A percentile compares a stretch with the other conserved stretches of the same genome.
Conservation (phyloP, 2,888 invertebrate genomes). For the Kuschelorhynchus macadamiae region DNA sequence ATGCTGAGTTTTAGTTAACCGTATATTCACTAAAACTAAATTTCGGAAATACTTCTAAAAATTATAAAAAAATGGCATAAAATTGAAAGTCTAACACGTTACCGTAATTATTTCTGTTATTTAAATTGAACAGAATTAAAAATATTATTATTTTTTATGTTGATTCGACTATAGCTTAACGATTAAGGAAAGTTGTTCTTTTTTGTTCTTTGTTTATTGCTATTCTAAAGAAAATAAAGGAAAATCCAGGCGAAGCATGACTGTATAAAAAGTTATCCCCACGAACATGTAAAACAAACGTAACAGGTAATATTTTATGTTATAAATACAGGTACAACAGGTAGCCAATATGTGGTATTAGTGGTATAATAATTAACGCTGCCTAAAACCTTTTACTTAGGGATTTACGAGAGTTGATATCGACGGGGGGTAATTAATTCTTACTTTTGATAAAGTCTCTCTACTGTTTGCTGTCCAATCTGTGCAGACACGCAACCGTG, state of each 20-base stretch:
- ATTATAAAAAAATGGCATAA: too few species aligned
- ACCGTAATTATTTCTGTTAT: too few species aligned
- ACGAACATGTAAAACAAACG: conserved; percentile 9
- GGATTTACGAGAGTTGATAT: conserved; percentile 49
- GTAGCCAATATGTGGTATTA: conserved; percentile 45
- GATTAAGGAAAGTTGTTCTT: too few species aligned
- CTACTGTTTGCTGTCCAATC: conserved; percentile 44
- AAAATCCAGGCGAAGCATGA: conserved; percentile 6
- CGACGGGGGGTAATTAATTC: conserved; percentile 52
- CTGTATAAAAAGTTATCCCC: background rate
- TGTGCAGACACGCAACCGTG: conserved; percentile 45
- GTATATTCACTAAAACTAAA: too few species aligned
- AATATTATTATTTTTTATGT: too few species aligned
- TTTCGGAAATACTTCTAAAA: too few species aligned
- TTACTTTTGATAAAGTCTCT: conserved; percentile 48
- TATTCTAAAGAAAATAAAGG: too few species aligned
- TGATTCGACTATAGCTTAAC: too few species aligned
- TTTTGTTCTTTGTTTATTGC: too few species aligned
- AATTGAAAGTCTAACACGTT: too few species aligned
- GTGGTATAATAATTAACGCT: conserved; percentile 46
- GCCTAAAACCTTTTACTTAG: conserved; percentile 50
- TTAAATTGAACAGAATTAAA: too few species aligned
- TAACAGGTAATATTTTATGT: conserved; percentile 18
- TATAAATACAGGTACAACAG: conserved; percentile 33
- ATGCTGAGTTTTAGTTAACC: too few species aligned